These are phyloP conservation scores for Oedothorax gibbosus DNA, from an alignment of 1,140 invertebrate genomes.

Conservation along the genomic window DNA sequence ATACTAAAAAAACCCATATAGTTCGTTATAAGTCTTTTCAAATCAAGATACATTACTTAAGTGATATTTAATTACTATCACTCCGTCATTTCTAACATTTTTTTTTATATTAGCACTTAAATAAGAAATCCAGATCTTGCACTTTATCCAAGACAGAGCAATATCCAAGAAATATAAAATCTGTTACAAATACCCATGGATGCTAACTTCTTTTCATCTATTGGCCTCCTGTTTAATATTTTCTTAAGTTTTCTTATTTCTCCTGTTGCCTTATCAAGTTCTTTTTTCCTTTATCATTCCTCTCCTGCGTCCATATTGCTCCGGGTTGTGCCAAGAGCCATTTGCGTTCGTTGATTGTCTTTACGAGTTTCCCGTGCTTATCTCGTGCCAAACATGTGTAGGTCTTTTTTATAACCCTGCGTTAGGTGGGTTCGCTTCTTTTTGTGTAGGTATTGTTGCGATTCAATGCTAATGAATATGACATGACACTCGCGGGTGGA, in stretches of 20 bases:
- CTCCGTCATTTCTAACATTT: no score
- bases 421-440: conserved; percentile 4
- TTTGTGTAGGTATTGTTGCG: conserved; percentile 31
- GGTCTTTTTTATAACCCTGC: conserved; percentile 25
- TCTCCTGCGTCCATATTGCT: no score
- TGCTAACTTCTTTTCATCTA: conserved; percentile 8
- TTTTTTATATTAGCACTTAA: no score
- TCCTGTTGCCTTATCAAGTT: conserved; percentile 41
- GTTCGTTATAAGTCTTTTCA: no score
- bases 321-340: conserved; percentile 36
- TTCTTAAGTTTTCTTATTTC: conserved; percentile 22
- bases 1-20: no score
- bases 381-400: conserved; percentile 37
- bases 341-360: conserved; percentile 49
- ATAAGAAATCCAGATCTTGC: background rate
- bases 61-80: no score
- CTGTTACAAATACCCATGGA: conserved; percentile 20
- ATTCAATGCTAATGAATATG: conserved; percentile 43
- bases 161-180: conserved; percentile 6
- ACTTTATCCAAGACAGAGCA: conserved; percentile 4
- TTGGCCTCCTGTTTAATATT: conserved; percentile 34
- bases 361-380: conserved; percentile 45
- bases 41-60: no score
- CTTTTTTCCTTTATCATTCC: conserved; percentile 20
- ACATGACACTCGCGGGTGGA: background rate